phyloP scores from a whole-genome alignment of 2,888 invertebrate species.

The Agrotis clavis region DNA sequence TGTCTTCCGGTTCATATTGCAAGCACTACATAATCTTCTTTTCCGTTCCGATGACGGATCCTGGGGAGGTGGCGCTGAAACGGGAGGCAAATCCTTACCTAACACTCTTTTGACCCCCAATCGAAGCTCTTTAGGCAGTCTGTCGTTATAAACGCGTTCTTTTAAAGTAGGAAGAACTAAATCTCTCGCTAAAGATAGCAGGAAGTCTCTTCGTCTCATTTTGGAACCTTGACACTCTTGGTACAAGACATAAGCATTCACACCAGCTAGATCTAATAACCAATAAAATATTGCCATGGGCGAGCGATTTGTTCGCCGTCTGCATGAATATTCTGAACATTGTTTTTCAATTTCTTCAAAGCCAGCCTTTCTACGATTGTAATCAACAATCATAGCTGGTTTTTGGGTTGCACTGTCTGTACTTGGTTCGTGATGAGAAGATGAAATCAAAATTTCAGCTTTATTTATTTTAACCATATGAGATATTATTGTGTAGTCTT shows the following conservation, averaged over 20 bases:
- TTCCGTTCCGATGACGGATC: neutral
- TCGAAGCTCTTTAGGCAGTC: constrained; percentile 24
- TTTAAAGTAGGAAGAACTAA: constrained; percentile 22
- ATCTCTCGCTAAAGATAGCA: constrained; percentile 23
- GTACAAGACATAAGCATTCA: constrained; percentile 21
- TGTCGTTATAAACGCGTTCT: constrained; percentile 7
- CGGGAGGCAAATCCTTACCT: constrained; percentile 18
- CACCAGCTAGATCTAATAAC: constrained; percentile 17
- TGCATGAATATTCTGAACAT: constrained; percentile 19
- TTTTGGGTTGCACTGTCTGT: constrained; percentile 2
- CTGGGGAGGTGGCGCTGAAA: neutral
- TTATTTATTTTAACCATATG: constrained; percentile 18
- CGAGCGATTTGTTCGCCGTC: constrained; percentile 23
- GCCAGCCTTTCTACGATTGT: neutral
- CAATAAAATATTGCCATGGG: constrained; percentile 20
- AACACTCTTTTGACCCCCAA: constrained; percentile 1
- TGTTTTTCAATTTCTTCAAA: constrained; percentile 18
- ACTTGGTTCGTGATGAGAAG: constrained; percentile 22
- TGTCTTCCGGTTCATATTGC: constrained; percentile 15
- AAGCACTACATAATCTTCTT: constrained; percentile 8
- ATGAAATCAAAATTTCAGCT: constrained; percentile 23
- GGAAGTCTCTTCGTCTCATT: constrained; percentile 14
- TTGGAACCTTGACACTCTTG: constrained; percentile 14
- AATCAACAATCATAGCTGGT: constrained; percentile 17
- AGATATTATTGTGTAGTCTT: constrained; percentile 16